Evolutionary conservation across 2,888 invertebrate genomes (phyloP), one percentile per base, ranked within the genome.

Genomic region (Bugula neritina): DNA sequence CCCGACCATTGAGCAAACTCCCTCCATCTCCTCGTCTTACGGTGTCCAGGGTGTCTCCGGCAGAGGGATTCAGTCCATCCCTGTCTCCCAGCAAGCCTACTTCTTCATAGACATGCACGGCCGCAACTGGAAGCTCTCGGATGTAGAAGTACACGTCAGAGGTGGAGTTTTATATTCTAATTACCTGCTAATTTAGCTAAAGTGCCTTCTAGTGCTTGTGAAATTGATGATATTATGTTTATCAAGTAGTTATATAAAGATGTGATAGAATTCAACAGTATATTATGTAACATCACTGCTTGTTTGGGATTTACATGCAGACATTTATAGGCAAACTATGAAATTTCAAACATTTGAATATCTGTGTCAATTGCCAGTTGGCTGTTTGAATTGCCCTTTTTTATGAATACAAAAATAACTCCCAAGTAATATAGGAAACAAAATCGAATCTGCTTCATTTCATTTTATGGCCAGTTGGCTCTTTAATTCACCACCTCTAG

Each of bases 11-110:
- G 63, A 63, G 10, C 27, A 31, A 10, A 31, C 31, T n/a, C 17
- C 43, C 5, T 43, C 43, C 17, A n/a, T n/a, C n/a, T 63, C 63
- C 31, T 63, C 63, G 13, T 13, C 27, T 31, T 63, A 63, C 63
- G 63, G 63, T 29, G 63, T 63, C 2, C 63, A 63, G 31, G 63
- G 89, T 90, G 77, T 94, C 93, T 70, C 52, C 13, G 54, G 70
- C 5, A 35, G 70, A 25, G 54, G 70, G 23, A 70, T 54, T 27
- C 54, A 43, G 23, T 43, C 27, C 17, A 31, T 54, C 35, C 70
- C 70, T 3, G 70, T 70, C 35, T 35, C 43, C 52, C 70, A 70
- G 43, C 70, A 70, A 25, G 70, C 70, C 63, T 54, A 70, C 52
- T 83, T 82, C 73, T 78, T 80, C 73, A 78, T 82, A n/a, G 76